phyloP scores from a whole-genome alignment of 2,797 vertebrate genomes.

The Cetoscarus ocellatus region DNA sequence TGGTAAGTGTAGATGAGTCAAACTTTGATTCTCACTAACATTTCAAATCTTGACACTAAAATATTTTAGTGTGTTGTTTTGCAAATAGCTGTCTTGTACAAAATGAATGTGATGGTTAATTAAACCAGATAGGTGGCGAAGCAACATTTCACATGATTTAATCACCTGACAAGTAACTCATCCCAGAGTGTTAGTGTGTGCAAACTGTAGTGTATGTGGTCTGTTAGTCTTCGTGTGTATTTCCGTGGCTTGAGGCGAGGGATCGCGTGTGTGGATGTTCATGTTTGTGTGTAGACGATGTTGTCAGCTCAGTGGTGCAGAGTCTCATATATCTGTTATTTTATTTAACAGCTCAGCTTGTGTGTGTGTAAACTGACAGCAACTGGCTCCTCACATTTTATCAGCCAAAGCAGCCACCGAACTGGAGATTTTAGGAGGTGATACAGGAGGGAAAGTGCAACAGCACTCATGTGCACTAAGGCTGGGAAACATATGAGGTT shows the following conservation, averaged over 20 bases:
- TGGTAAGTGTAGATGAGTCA: no score
- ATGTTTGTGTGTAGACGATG: slow-evolving; percentile 1
- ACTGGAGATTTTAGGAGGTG: slow-evolving; percentile 13
- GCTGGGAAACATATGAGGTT: no score
- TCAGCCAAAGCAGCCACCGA: slow-evolving; percentile 20
- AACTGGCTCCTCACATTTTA: slow-evolving; percentile 8
- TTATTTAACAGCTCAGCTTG: slow-evolving; percentile 27
- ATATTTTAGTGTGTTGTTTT: background rate
- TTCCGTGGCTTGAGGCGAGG: slow-evolving; percentile 9
- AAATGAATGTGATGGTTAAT: slow-evolving; percentile 1
- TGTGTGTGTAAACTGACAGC: slow-evolving; percentile 22
- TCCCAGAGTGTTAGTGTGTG: background rate
- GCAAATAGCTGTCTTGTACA: background rate
- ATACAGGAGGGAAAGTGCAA: slow-evolving; percentile 15
- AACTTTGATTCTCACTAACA: background rate
- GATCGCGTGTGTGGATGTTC: background rate
- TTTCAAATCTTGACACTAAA: background rate
- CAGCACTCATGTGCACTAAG: no score
- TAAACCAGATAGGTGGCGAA: slow-evolving; percentile 1
- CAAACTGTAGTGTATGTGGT: background rate
- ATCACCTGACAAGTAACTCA: slow-evolving; percentile 11
- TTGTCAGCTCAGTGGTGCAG: slow-evolving; percentile 25
- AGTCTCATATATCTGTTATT: slow-evolving; percentile 18
- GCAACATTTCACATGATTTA: slow-evolving; percentile 11
- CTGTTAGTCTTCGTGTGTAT: background rate